A percentile compares a stretch with the other conserved stretches of the same genome.
Conservation (phyloP, 2,797 vertebrate species). For the Heterohyrax brucei region DNA sequence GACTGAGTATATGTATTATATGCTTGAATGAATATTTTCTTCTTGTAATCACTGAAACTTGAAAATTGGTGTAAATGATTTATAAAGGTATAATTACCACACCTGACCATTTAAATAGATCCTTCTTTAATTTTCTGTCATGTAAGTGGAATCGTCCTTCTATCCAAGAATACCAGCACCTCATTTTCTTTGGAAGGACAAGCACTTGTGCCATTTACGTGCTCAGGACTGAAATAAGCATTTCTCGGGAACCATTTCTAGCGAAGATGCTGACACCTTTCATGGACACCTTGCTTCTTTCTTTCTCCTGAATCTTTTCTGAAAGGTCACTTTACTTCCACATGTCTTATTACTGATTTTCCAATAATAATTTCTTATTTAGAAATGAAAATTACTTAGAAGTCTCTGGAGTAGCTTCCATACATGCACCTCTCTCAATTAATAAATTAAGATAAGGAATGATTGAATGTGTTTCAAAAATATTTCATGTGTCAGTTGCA, state of each 20-base stretch:
- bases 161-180: neutral
- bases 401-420: neutral
- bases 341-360: neutral
- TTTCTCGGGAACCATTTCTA: neutral
- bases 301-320: neutral
- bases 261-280: neutral
- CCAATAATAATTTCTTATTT: constrained; percentile 1
- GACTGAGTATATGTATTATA: neutral
- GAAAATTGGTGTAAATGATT: neutral
- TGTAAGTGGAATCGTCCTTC: neutral
- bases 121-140: neutral
- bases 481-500: neutral
- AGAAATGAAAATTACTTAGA: constrained; percentile 42
- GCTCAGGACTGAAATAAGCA: neutral
- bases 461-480: neutral
- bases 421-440: neutral
- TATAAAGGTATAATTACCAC: neutral
- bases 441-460: neutral
- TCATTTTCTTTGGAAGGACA: neutral
- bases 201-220: neutral
- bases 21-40: constrained; percentile 10
- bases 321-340: neutral
- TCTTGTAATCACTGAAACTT: neutral
- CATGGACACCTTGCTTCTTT: neutral
- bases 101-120: neutral